Conservation (phyloP, 2,797 vertebrate genomes). For the Oreonectes daqikongensis region DNA sequence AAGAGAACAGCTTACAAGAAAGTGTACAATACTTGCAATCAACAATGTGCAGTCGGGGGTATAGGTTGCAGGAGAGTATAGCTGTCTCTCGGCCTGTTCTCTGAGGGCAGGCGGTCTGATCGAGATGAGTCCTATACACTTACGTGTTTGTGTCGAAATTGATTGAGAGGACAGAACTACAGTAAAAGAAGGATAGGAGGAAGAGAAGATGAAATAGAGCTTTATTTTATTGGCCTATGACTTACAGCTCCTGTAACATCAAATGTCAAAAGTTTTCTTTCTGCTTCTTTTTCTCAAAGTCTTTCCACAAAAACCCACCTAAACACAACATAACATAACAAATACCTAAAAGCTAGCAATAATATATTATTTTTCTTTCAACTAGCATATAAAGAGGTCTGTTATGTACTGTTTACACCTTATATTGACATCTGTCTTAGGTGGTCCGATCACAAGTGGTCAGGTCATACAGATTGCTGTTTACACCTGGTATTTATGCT, state of each 20-base stretch:
- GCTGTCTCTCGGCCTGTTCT: constrained; percentile 31
- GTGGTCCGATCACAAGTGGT: background rate
- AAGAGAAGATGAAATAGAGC: constrained; percentile 58
- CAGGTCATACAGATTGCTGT: background rate
- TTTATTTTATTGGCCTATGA: constrained; percentile 64
- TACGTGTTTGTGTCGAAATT: constrained; percentile 45
- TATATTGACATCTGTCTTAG: background rate
- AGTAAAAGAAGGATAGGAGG: constrained; percentile 51
- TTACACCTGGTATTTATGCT: background rate
- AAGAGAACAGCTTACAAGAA: constrained; percentile 37
- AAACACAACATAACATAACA: no score
- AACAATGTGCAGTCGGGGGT: constrained; percentile 30
- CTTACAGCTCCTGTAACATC: constrained; percentile 63
- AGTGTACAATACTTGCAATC: constrained; percentile 22
- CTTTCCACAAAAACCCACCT: no score
- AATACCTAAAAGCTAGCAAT: background rate
- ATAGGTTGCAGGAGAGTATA: constrained; percentile 11
- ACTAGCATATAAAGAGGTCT: background rate
- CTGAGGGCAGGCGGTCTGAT: background rate
- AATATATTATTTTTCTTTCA: background rate
- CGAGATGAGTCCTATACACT: constrained; percentile 5
- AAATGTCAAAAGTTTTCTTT: constrained; percentile 65
- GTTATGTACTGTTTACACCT: background rate
- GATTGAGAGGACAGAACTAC: constrained; percentile 56
- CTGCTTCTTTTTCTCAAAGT: constrained; percentile 19